A percentile compares a stretch with the other conserved stretches of the same genome.
Conservation (phyloP, 2,113 vertebrate genomes). For the Dasyurus viverrinus region DNA sequence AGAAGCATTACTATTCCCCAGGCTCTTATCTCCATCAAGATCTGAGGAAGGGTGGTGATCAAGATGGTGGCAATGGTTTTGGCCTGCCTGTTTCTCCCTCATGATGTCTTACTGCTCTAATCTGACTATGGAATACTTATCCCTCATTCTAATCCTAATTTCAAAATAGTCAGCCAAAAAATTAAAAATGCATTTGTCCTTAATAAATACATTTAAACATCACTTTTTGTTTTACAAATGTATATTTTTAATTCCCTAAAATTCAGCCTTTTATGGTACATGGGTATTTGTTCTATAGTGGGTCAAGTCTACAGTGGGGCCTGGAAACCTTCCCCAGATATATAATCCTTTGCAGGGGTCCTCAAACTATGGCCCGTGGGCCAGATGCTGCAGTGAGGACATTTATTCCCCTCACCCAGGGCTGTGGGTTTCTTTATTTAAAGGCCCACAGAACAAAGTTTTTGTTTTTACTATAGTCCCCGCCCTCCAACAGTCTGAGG, state of each 20-base stretch:
- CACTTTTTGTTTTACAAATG: background rate
- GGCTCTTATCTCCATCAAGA: background rate
- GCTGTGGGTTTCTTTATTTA: too few relatives aligned
- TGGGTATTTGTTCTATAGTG: background rate
- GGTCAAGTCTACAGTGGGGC: background rate
- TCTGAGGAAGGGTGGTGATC: too few relatives aligned
- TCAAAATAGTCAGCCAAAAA: background rate
- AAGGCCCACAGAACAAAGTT: too few relatives aligned
- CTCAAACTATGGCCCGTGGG: too few relatives aligned
- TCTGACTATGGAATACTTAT: background rate
- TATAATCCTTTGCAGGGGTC: too few relatives aligned
- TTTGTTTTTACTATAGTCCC: too few relatives aligned
- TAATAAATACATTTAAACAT: background rate
- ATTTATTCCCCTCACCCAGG: too few relatives aligned
- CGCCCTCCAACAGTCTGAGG: too few relatives aligned
- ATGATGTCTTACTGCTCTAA: background rate
- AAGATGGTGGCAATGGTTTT: too few relatives aligned
- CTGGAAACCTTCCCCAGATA: background rate
- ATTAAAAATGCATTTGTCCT: background rate
- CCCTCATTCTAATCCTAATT: background rate
- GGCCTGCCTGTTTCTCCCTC: background rate
- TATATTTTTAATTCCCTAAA: background rate
- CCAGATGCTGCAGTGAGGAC: too few relatives aligned
- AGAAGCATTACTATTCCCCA: background rate
- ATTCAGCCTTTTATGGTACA: background rate